A percentile compares a stretch with the other conserved stretches of the same genome.
Conservation (phyloP, 2,113 vertebrate genomes). For the Hipposideros armiger region DNA sequence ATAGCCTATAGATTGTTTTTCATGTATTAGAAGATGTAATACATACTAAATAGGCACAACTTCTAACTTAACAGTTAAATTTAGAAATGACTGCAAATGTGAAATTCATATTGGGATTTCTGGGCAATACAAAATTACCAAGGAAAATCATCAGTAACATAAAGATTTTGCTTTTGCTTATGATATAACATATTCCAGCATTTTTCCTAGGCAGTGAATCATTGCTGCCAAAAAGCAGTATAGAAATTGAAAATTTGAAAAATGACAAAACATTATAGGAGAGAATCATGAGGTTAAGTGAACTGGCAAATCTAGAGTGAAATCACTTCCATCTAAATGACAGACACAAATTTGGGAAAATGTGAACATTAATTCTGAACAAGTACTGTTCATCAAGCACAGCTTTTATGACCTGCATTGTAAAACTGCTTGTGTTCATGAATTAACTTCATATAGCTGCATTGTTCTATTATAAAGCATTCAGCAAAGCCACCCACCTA, state of each 20-base stretch:
- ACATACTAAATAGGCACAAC: background rate
- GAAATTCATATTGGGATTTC: background rate
- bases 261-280: conserved; percentile 61
- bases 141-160: background rate
- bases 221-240: conserved; percentile 34
- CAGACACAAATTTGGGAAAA: background rate
- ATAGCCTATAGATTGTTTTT: background rate
- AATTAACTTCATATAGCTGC: conserved; percentile 49
- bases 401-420: conserved; percentile 70
- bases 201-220: conserved; percentile 25
- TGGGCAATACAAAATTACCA: background rate
- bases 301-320: conserved; percentile 68
- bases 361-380: conserved; percentile 38
- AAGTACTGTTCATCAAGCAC: conserved; percentile 24
- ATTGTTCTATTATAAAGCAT: conserved; percentile 33
- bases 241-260: conserved; percentile 76
- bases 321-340: conserved; percentile 72
- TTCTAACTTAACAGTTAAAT: background rate
- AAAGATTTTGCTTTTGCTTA: conserved; percentile 34
- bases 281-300: conserved; percentile 50
- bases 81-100: background rate
- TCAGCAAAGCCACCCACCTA: background rate
- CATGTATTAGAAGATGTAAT: background rate
- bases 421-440: conserved; percentile 41
- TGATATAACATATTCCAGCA: background rate